A percentile compares a stretch with the other conserved stretches of the same genome.
Conservation (phyloP, 2,888 invertebrate genomes). For the Trypoxylon attenuatum region DNA sequence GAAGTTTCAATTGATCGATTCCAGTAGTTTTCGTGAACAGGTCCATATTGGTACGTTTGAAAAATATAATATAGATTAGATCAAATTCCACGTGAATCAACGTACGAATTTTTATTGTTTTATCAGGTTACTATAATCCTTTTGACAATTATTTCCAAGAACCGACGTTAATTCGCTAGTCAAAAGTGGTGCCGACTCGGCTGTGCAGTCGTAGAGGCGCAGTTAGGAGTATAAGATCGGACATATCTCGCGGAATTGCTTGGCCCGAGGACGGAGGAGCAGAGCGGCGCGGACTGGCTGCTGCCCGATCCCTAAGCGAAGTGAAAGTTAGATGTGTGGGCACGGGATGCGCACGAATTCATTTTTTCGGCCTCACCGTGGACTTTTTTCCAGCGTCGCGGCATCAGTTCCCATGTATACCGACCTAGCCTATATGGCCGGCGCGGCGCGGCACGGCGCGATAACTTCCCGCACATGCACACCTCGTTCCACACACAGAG, state of each 20-base stretch:
- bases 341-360: slow-evolving; percentile 75
- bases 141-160: too few relatives aligned
- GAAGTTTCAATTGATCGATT: too few relatives aligned
- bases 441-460: too few relatives aligned
- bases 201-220: slow-evolving; percentile 1
- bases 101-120: too few relatives aligned
- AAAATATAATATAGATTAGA: too few relatives aligned
- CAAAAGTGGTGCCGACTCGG: too few relatives aligned
- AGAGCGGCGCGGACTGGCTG: slow-evolving; percentile 51
- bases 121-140: too few relatives aligned
- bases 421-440: slow-evolving; percentile 70
- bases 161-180: too few relatives aligned
- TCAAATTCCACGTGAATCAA: too few relatives aligned
- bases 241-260: slow-evolving; percentile 58
- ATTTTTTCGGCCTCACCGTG: slow-evolving; percentile 71
- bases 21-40: too few relatives aligned
- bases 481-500: slow-evolving; percentile 36
- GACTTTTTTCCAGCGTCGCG: slow-evolving; percentile 53
- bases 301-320: slow-evolving; percentile 70
- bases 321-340: slow-evolving; percentile 75
- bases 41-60: too few relatives aligned
- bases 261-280: slow-evolving; percentile 32
- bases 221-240: slow-evolving; percentile 39
- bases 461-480: slow-evolving; percentile 46
- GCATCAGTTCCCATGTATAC: slow-evolving; percentile 71